A percentile compares a stretch with the other conserved stretches of the same genome.
Conservation (phyloP, 2,797 vertebrate genomes). For the Enoplosus armatus region DNA sequence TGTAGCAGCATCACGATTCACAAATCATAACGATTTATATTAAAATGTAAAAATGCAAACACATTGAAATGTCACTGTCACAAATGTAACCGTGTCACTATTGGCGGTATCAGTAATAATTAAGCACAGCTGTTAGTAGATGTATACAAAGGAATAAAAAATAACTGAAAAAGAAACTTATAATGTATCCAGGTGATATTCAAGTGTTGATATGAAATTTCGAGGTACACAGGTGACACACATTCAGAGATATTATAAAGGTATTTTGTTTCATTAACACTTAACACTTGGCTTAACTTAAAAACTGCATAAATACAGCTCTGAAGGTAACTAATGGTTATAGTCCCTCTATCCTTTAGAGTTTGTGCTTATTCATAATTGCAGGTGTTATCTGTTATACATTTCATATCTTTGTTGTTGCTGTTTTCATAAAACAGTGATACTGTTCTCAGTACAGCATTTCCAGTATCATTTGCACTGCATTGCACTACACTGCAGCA, state of each 20-base stretch:
- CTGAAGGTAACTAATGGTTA: background rate
- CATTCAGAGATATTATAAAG: too few species aligned
- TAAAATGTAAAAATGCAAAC: background rate
- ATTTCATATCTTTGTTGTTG: background rate
- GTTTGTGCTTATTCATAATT: background rate
- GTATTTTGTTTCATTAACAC: background rate
- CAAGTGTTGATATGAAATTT: background rate
- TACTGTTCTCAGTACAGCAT: background rate
- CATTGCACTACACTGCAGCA: background rate
- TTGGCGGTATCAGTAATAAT: background rate
- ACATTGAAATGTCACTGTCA: background rate
- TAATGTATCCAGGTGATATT: background rate
- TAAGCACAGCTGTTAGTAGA: conserved; percentile 5
- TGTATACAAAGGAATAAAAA: background rate
- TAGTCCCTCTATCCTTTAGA: background rate
- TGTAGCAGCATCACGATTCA: background rate
- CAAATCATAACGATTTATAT: background rate
- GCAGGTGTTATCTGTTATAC: background rate
- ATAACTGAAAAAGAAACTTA: background rate
- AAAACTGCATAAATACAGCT: background rate
- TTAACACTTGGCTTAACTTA: background rate
- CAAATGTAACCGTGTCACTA: background rate
- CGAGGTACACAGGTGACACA: background rate
- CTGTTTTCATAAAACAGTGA: background rate
- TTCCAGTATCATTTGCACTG: background rate